Base-by-base conservation (phyloP, 1,140 invertebrate species). In the Drepana arcuata region DNA sequence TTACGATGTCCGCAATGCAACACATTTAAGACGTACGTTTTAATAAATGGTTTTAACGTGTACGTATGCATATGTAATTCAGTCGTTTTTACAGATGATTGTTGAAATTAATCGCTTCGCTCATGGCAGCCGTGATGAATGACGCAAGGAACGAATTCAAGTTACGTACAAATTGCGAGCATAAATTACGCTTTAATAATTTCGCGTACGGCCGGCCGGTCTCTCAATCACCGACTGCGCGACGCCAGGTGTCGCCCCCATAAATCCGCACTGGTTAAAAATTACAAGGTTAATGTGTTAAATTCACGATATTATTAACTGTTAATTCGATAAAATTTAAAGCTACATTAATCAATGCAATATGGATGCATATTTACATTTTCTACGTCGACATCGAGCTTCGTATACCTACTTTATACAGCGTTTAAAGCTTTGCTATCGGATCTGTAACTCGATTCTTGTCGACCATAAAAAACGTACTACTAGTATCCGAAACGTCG, bases 181-280 rank as follows among this genome's bases (percentile, higher is more conserved):
- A 80, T 80, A 80, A 77, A 80, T 80, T 80, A 80, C 63, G 55
- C 60, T 74, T 77, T 77, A 77, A 77, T 79, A 70, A 79, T 79
- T 71, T 63, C 67, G 57, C 58, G 70, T 74, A 69, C 70, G 64
- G 61, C 58, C 67, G 52, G 46, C 40, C 13, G 64, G 57, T 62
- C 63, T 63, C 71, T 74, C 74, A 62, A 67, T 79, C 72, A 74
- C 53, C 40, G 54, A 48, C 51, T 52, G 36, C 41, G 48, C 24
- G 32, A 38, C 39, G 54, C 59, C 75, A 77, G 72, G 72, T 80
- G 75, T 60, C 62, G 63, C 62, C 43, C 39, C 26, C 58, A 69
- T 77, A 64, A 74, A 78, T 70, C 50, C 41, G 39, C 28, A 41
- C 44, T 62, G 50, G 60, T 69, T 67, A 59, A 70, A 73, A 71